Evolutionary conservation across 1,140 invertebrate species (phyloP).

Genomic region (Eurytemora carolleeae): DNA sequence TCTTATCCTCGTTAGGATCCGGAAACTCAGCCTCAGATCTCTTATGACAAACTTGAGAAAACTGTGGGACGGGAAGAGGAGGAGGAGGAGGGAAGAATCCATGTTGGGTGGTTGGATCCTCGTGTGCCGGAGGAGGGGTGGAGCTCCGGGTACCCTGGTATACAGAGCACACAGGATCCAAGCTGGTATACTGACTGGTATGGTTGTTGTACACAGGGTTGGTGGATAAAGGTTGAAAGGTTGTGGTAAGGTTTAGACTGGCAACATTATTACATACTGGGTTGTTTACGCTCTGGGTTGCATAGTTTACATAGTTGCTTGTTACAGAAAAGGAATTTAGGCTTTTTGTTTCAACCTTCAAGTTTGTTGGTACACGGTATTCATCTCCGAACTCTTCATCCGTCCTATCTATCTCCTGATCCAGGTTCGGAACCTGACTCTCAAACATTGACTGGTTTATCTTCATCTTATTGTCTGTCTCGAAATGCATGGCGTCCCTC

Average conservation of each 20-base stretch:
- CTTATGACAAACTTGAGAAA: no score
- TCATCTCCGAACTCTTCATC: background rate
- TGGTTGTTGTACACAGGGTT: background rate
- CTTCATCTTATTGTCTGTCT: background rate
- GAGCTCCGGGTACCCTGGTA: background rate
- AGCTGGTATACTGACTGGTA: background rate
- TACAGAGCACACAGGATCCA: background rate
- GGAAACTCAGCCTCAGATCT: no score
- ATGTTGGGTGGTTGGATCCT: background rate
- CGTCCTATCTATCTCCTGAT: background rate
- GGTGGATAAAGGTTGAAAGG: background rate
- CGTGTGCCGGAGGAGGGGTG: background rate
- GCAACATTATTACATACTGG: no score
- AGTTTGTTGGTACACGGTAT: no score
- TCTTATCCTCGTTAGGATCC: no score
- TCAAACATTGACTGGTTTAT: background rate
- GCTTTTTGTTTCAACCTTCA: no score
- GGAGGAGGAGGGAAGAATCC: background rate
- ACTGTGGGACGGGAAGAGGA: background rate
- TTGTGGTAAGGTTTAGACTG: background rate
- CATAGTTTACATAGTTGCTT: background rate
- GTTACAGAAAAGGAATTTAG: no score
- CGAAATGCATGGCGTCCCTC: background rate
- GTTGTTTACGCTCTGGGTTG: background rate
- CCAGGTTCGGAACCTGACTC: background rate